Evolutionary conservation across 2,113 vertebrate genomes (phyloP).

Genomic region (Takifugu flavidus): DNA sequence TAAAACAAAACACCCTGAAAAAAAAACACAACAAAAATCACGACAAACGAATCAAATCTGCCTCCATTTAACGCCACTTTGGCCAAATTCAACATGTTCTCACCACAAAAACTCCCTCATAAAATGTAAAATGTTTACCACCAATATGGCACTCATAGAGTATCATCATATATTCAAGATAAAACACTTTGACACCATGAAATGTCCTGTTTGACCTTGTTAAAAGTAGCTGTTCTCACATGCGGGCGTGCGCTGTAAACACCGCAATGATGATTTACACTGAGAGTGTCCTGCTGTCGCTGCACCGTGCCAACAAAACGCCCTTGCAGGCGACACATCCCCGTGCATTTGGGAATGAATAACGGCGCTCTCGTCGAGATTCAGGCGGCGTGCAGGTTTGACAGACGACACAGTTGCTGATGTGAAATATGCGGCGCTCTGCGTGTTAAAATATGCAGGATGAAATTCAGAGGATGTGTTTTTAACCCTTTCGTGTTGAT

Average conservation of each 20-base stretch:
- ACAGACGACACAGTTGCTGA: constrained; percentile 29
- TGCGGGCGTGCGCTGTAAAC: neutral
- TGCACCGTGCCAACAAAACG: constrained; percentile 2
- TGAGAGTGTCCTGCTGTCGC: constrained; percentile 5
- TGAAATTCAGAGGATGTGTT: constrained; percentile 26
- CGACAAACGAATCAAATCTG: neutral
- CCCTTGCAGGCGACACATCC: constrained; percentile 21
- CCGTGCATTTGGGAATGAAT: constrained; percentile 27
- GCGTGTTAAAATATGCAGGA: constrained; percentile 54
- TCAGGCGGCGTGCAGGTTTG: constrained; percentile 19
- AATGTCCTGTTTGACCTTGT: neutral
- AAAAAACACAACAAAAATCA: neutral
- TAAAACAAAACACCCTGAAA: neutral
- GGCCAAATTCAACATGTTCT: too few relatives aligned
- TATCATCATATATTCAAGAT: neutral
- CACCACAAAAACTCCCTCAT: too few relatives aligned
- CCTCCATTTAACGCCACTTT: too few relatives aligned
- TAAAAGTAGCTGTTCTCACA: neutral
- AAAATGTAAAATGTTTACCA: too few relatives aligned
- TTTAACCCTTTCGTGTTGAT: constrained; percentile 23
- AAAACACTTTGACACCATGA: neutral
- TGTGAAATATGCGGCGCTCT: constrained; percentile 44
- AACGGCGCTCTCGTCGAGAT: constrained; percentile 38
- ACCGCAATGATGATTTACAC: neutral
- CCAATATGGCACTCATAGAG: too few relatives aligned